Evolutionary conservation across 2,888 invertebrate species (phyloP), one percentile per base, ranked within the genome.

Genomic region (Plemyria rubiginata): DNA sequence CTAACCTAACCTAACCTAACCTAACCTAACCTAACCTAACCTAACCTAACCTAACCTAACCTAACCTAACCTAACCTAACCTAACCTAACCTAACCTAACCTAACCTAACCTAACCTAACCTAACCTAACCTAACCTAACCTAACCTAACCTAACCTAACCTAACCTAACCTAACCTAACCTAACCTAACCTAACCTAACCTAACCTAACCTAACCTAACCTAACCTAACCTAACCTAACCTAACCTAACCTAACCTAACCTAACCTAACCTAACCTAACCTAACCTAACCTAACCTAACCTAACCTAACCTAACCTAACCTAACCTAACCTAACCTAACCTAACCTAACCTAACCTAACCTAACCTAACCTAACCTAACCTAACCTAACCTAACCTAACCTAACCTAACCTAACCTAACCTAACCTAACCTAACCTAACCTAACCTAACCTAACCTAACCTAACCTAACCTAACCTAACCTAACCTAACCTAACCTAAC

Each of bases 101-200:
- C 50, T 50, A 50, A 50, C 50, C 50, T 50, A 50, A 50, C 50
- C 50, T 50, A 50, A 50, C 50, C 50, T 50, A 50, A 50, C 50
- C 50, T 50, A 50, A 50, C 50, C 50, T 50, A 50, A 50, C 50
- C 50, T 50, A 50, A 50, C 50, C 50, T 50, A 50, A 50, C 50
- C 50, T 50, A 50, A 50, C 50, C 50, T 50, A 50, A 48, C 65
- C 62, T 66, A 66, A 62, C 65, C 65, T 65, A 65, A 65, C 65
- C 65, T 65, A 65, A 66, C 65, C 62, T 66, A 66, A 66, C 60
- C 65, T 62, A 55, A 61, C 55, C 48, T 48, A 55, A 46, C 55
- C 55, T 48, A 55, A 46, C 55, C 48, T 48, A 55, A 46, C 55
- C 48, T 46, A 55, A 55, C 55, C 55, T 55, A 55, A 46, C 55